phyloP scores from a whole-genome alignment of 1,140 invertebrate genomes.

The Antheraea mylitta region DNA sequence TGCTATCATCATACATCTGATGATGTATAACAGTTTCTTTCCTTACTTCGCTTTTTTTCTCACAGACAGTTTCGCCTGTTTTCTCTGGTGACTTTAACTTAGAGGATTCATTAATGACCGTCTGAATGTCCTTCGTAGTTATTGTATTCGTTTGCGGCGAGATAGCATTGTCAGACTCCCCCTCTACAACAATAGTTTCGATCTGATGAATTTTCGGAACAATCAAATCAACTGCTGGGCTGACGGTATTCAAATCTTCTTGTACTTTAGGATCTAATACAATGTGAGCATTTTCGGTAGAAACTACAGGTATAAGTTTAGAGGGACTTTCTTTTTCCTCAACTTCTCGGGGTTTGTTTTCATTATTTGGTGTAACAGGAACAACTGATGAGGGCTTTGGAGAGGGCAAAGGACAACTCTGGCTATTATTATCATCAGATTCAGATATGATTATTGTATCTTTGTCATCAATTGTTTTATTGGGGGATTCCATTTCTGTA shows the following conservation, averaged over 20 bases:
- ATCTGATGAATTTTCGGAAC: constrained; percentile 61
- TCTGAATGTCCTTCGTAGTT: constrained; percentile 54
- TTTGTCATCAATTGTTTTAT: constrained; percentile 61
- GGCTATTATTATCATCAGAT: constrained; percentile 75
- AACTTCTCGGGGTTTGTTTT: constrained; percentile 50
- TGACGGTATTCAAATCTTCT: constrained; percentile 37
- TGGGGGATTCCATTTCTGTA: constrained; percentile 54
- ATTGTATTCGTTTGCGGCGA: constrained; percentile 48
- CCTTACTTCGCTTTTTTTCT: constrained; percentile 60
- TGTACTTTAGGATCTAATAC: constrained; percentile 63
- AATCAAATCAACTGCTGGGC: constrained; percentile 50
- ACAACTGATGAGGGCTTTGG: constrained; percentile 50
- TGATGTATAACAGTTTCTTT: constrained; percentile 74
- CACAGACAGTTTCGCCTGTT: constrained; percentile 35
- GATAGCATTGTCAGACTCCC: constrained; percentile 56
- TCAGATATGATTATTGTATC: constrained; percentile 77
- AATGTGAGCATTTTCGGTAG: constrained; percentile 70
- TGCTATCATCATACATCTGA: constrained; percentile 58
- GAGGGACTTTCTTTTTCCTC: constrained; percentile 57
- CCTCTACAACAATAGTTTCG: constrained; percentile 66
- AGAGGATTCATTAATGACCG: constrained; percentile 59
- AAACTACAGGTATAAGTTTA: constrained; percentile 69
- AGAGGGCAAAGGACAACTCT: constrained; percentile 69
- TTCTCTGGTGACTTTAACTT: constrained; percentile 61
- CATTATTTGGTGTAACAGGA: constrained; percentile 41